Base-by-base conservation (phyloP, 2,888 invertebrate genomes). In the Blastobasis lacticolella region DNA sequence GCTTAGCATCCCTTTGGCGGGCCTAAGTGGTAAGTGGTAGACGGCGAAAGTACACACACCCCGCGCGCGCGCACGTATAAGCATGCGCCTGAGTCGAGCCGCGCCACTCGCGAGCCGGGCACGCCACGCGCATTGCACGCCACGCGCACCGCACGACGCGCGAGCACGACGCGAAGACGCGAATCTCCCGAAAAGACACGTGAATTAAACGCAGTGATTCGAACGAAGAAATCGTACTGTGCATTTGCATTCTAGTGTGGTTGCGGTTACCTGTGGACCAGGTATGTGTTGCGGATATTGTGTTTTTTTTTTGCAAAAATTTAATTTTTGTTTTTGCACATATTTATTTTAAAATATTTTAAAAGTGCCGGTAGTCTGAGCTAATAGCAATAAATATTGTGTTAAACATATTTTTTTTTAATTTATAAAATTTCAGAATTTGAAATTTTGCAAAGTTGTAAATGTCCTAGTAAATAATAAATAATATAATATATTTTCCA, bases 11-110 rank as follows among this genome's bases (percentile, higher is more conserved):
- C 23, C 23, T 23, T 23, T 23, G 23, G 23, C 23, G 23, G 23
- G 23, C 23, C 23, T 23, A 23, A 23, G 23, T 23, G 23, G 2
- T 3, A 23, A 23, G 23, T 23, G 23, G 23, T 23, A 58, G 55
- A 62, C 67, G 73, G 83, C 85, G 87, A 87, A 87, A 87, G 87
- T 85, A 71, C 71, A 71, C 73, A 72, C 73, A 71, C 67, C 75
- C 70, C 60, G 63, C 59, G 57, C 48, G 45, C 44, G 45, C 57
- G 59, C 46, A 59, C 73, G 86, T 87, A 87, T 80, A 87, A 84
- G 75, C 84, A 66, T 58, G 66, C 57, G 77, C 73, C 49, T 54
- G 57, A 61, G 61, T 56, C 63, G 67, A 61, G 69, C 71, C 72
- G 69, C 71, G 71, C 68, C 85, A 84, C 75, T 85, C 79, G 77